Base-by-base conservation (phyloP, 2,797 vertebrate species). In the Sciurus carolinensis region DNA sequence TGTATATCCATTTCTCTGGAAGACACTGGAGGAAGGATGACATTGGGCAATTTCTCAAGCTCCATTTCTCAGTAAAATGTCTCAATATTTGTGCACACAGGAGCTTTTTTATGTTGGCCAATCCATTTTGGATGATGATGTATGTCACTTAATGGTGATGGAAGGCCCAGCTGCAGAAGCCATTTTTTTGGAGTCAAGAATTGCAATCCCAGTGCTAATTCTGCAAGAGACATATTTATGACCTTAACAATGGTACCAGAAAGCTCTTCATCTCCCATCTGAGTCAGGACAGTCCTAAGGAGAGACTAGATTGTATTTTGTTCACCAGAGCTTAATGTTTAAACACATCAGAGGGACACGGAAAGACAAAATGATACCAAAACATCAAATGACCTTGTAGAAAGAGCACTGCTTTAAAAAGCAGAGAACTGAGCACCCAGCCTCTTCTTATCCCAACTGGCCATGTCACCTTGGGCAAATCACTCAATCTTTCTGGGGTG, bases 181-280 rank as follows among this genome's bases (percentile, higher is more conserved):
- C 87, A 59, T 96, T 97, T 92, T 97, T 93, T 96, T 93, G 14
- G 50, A 97, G 94, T 95, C 96, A 96, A 97, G 94, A 87, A 95
- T 97, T 91, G 80, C 87, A 92, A 96, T 14, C 81, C 69, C 36
- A 6, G 24, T 69, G 66, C 89, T 97, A 96, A 97, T 95, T 96
- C 3, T 1, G 90, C 90, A 95, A 87, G 80, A 59, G 83, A 83
- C 85, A 97, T 96, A 97, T 96, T 98, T 97, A 96, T 93, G 93
- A 83, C 52, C 24, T 91, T 95, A 92, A 47, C 92, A 85, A 22
- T 80, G 42, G 66, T 59, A 93, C 8, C 73, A 80, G 81, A 75
- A 92, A 69, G 69, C 64, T 87, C 72, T 82, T 80, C 6, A 18
- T 93, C 80, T 69, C 42, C 59, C 18, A 30, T 96, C 67, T 76